Percentiles rank a stretch among this genome's conserved stretches.
Evolutionary conservation across 2,888 invertebrate species (phyloP).

Genomic region (Cylindroiulus punctatus): DNA sequence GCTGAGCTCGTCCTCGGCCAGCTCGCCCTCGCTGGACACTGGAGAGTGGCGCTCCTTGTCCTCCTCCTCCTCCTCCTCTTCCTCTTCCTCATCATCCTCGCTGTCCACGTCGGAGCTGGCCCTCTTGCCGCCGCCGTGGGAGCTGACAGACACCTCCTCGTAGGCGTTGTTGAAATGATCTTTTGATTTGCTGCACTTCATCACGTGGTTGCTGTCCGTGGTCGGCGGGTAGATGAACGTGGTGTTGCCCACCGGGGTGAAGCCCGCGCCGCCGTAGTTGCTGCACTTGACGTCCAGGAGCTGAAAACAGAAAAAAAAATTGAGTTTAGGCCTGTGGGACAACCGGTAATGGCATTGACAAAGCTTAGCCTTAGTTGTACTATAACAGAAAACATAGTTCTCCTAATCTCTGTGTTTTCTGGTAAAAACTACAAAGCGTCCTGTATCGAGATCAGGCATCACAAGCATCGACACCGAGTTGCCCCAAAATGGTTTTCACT

Average conservation of each 20-base stretch:
- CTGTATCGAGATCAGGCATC: too few species aligned
- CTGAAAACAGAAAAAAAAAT: slow-evolving; percentile 56
- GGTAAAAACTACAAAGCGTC: too few species aligned
- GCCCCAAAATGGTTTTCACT: too few species aligned
- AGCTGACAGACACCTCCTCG: slow-evolving; percentile 60
- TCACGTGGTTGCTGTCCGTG: slow-evolving; percentile 48
- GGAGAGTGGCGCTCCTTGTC: slow-evolving; percentile 56
- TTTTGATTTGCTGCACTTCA: slow-evolving; percentile 56
- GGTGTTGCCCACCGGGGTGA: slow-evolving; percentile 60
- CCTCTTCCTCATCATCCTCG: slow-evolving; percentile 58
- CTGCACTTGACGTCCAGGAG: slow-evolving; percentile 61
- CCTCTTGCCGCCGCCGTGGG: slow-evolving; percentile 59
- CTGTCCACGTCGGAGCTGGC: slow-evolving; percentile 60
- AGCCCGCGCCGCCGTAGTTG: slow-evolving; percentile 60
- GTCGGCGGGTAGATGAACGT: slow-evolving; percentile 59
- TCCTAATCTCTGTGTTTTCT: too few species aligned
- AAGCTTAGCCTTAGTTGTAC: too few species aligned
- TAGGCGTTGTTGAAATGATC: slow-evolving; percentile 60
- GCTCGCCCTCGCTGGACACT: slow-evolving; percentile 61
- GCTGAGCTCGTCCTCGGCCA: slow-evolving; percentile 61
- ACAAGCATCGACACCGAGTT: too few species aligned
- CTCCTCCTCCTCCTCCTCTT: slow-evolving; percentile 54
- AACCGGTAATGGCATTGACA: not conserved
- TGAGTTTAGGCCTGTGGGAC: not conserved
- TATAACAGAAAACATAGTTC: too few species aligned